A percentile compares a stretch with the other conserved stretches of the same genome.
Conservation (phyloP, 1,140 invertebrate genomes). For the honey bee (Apis mellifera) region Amel_HAv3.1 CM009939.2:3593501-3594000, state of each 20-base stretch:
- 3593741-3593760: no score
- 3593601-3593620: slow-evolving; percentile 1
- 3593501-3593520: not conserved
- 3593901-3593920: slow-evolving; percentile 62
- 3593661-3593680: not conserved
- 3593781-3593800: no score
- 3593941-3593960: slow-evolving; percentile 28
- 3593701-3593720: slow-evolving; percentile 13
- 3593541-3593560: slow-evolving; percentile 31
- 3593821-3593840: slow-evolving; percentile 42
- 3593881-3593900: slow-evolving; percentile 56
- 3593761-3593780: no score
- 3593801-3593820: no score
- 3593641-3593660: not conserved
- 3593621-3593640: not conserved
- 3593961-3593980: slow-evolving; percentile 14
- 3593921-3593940: slow-evolving; percentile 3
- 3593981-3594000: slow-evolving; percentile 8
- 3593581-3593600: slow-evolving; percentile 34
- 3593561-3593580: slow-evolving; percentile 17
- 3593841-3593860: slow-evolving; percentile 32
- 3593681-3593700: slow-evolving; percentile 4
- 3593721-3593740: not conserved
- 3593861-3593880: slow-evolving; percentile 10
- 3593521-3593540: not conserved